Evolutionary conservation across 2,113 vertebrate genomes (phyloP).

Genomic region (Strix uralensis): DNA sequence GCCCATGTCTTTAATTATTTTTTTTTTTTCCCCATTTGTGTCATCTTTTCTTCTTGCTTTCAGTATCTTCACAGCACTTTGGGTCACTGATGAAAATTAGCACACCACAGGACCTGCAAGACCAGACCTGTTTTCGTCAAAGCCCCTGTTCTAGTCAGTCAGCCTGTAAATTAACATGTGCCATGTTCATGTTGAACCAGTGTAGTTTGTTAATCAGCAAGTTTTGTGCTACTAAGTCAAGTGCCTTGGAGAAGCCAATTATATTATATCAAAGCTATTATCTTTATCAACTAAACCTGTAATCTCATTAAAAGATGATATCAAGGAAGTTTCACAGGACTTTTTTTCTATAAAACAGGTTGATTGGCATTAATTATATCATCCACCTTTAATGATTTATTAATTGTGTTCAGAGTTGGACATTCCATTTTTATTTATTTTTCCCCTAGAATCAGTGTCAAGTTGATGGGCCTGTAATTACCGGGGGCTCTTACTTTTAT

Average conservation of each 20-base stretch:
- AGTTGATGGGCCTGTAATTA: conserved; percentile 47
- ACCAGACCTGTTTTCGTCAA: not conserved
- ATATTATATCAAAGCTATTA: conserved; percentile 48
- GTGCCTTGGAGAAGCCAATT: conserved; percentile 42
- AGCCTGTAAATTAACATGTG: not conserved
- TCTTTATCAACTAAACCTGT: conserved; percentile 42
- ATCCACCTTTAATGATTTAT: conserved; percentile 63
- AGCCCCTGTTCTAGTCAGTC: not conserved
- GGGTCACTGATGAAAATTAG: not conserved
- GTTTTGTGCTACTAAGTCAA: not conserved
- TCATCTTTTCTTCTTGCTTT: not conserved
- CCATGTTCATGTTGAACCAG: rapidly evolving
- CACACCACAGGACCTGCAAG: not conserved
- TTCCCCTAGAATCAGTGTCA: conserved; percentile 35
- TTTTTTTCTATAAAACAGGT: conserved; percentile 15
- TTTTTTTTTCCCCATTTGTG: not conserved
- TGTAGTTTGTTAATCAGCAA: not conserved
- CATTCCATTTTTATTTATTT: conserved; percentile 60
- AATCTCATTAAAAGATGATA: conserved; percentile 14
- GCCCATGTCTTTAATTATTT: not conserved
- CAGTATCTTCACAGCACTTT: not conserved
- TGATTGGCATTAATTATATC: conserved; percentile 63
- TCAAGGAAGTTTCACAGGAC: conserved; percentile 8
- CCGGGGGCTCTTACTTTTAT: conserved; percentile 45
- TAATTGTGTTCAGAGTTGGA: conserved; percentile 44